A percentile compares a stretch with the other conserved stretches of the same genome.
Evolutionary conservation across 2,797 vertebrate species (phyloP).

Genomic region (Holocentrus rufus): DNA sequence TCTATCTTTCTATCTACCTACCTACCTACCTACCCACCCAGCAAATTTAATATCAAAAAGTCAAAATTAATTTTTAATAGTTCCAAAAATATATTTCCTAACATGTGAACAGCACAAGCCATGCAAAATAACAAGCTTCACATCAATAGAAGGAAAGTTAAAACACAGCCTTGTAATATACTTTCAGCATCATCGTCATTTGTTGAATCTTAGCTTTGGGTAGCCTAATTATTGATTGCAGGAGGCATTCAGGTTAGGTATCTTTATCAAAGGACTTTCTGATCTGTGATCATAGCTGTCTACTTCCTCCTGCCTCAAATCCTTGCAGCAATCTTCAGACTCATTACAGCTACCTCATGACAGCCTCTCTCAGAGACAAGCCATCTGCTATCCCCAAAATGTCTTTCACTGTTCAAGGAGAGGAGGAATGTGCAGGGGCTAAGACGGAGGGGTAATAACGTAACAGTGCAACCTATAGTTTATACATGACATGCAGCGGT

Average conservation of each 20-base stretch:
- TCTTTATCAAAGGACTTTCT: conserved; percentile 65
- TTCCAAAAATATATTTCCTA: no score
- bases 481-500: conserved; percentile 34
- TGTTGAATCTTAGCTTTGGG: conserved; percentile 36
- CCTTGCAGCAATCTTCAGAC: conserved; percentile 57
- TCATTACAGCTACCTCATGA: conserved; percentile 62
- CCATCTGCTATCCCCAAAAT: conserved; percentile 55
- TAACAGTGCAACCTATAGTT: conserved; percentile 23
- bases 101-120: neutral
- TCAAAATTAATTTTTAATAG: neutral
- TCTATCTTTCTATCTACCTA: neutral
- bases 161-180: conserved; percentile 16
- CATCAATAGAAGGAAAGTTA: conserved; percentile 13
- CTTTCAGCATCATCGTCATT: conserved; percentile 12
- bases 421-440: conserved; percentile 40
- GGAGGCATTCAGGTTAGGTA: conserved; percentile 47
- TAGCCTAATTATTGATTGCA: conserved; percentile 39
- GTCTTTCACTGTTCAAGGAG: conserved; percentile 30
- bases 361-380: conserved; percentile 52
- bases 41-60: no score
- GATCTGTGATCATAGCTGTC: conserved; percentile 57
- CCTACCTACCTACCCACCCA: neutral
- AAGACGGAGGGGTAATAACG: conserved; percentile 38
- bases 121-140: conserved; percentile 4
- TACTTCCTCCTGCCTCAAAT: conserved; percentile 53